Evolutionary conservation across 2,113 vertebrate species (phyloP).

Genomic region (Gobio gobio): DNA sequence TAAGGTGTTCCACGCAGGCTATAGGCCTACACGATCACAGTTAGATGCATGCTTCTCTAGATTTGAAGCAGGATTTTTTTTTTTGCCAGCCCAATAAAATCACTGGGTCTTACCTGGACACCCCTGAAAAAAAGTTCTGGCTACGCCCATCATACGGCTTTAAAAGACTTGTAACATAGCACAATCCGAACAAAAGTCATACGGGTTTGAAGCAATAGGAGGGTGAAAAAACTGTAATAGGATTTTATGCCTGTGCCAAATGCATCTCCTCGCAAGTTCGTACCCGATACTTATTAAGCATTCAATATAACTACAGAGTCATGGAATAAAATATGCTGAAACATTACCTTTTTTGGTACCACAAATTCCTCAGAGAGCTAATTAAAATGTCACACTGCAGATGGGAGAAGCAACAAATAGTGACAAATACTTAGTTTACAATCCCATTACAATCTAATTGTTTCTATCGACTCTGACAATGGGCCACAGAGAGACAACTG

Average conservation of each 20-base stretch:
- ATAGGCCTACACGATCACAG: too few relatives aligned
- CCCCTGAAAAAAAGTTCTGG: too few relatives aligned
- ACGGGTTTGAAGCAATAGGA: background rate
- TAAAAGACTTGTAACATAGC: too few relatives aligned
- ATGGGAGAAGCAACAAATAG: background rate
- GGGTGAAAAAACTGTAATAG: background rate
- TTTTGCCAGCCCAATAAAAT: too few relatives aligned
- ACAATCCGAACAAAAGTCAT: background rate
- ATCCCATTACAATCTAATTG: constrained; percentile 4
- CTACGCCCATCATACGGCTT: too few relatives aligned
- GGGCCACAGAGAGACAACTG: background rate
- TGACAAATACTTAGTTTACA: background rate
- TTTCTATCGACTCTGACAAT: background rate
- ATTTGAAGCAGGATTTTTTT: too few relatives aligned
- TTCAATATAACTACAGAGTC: background rate
- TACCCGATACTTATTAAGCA: background rate
- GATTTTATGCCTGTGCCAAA: background rate
- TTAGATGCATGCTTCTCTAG: too few relatives aligned
- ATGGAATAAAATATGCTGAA: background rate
- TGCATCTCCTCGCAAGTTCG: background rate
- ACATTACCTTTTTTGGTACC: background rate
- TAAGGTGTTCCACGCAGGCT: too few relatives aligned
- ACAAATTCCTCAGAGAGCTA: background rate
- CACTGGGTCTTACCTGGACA: too few relatives aligned
- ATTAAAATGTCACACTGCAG: constrained; percentile 6